Conservation (phyloP, 2,888 invertebrate genomes). For the Caradrina kadenii region DNA sequence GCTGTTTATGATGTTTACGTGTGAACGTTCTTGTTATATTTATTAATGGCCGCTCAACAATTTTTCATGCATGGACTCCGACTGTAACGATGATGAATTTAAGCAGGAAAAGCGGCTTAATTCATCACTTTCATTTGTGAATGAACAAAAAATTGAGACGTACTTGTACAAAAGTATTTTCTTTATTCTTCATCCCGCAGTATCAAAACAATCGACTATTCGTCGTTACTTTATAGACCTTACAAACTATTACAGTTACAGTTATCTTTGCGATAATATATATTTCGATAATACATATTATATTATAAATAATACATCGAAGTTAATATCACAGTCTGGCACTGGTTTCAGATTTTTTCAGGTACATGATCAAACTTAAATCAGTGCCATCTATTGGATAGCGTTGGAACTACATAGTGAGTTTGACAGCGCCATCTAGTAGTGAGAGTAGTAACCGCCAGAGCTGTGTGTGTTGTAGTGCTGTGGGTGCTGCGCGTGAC, state of each 20-base stretch:
- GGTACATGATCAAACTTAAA: conserved; percentile 38
- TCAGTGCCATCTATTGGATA: conserved; percentile 73
- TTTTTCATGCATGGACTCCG: conserved; percentile 77
- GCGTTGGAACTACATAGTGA: conserved; percentile 53
- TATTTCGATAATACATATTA: conserved; percentile 51
- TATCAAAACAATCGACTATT: conserved; percentile 70
- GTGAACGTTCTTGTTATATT: conserved; percentile 63
- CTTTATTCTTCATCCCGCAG: conserved; percentile 67
- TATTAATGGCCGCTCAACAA: conserved; percentile 68
- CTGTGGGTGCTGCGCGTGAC: conserved; percentile 86
- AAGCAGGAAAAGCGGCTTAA: conserved; percentile 71
- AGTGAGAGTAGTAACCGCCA: conserved; percentile 79
- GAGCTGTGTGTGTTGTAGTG: conserved; percentile 76
- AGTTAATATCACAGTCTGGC: conserved; percentile 78
- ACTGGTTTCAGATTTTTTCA: conserved; percentile 56
- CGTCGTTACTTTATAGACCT: conserved; percentile 53
- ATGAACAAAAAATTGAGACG: conserved; percentile 40
- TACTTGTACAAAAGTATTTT: conserved; percentile 39
- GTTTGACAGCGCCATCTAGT: conserved; percentile 79
- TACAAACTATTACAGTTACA: conserved; percentile 64
- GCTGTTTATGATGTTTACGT: conserved; percentile 17
- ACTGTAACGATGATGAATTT: conserved; percentile 79
- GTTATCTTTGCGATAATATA: conserved; percentile 43
- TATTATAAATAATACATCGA: conserved; percentile 65
- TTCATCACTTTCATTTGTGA: conserved; percentile 65